Conservation (phyloP, 2,113 vertebrate genomes). For the Stomatorhinus ivindoensis region DNA sequence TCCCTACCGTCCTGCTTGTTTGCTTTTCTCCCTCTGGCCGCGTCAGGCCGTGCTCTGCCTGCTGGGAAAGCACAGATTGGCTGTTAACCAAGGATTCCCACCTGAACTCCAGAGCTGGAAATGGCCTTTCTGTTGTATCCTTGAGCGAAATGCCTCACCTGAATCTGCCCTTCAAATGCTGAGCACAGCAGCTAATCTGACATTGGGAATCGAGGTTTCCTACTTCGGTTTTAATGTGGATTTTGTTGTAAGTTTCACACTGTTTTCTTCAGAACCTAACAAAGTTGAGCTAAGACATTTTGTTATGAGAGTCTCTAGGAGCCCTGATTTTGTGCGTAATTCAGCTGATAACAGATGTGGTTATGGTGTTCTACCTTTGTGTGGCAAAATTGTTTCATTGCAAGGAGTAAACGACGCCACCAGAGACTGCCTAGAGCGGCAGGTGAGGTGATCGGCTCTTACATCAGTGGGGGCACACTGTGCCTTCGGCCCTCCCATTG, state of each 20-base stretch:
- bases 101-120: slow-evolving; percentile 28
- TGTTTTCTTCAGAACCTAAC: not conserved
- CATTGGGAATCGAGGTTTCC: not conserved
- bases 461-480: slow-evolving; percentile 12
- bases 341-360: not conserved
- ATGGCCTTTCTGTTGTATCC: not conserved
- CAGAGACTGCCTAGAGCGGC: not conserved
- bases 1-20: too few species aligned
- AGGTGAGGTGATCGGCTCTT: not conserved
- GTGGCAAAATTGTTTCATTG: not conserved
- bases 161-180: not conserved
- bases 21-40: not conserved
- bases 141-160: not conserved
- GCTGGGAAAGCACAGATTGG: not conserved
- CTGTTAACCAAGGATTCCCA: slow-evolving; percentile 4
- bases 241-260: not conserved
- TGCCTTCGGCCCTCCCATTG: not conserved
- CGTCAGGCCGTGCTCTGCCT: not conserved
- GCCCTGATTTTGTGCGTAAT: not conserved
- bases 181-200: not conserved
- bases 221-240: not conserved
- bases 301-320: not conserved
- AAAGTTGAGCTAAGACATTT: not conserved
- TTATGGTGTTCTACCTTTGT: not conserved
- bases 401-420: not conserved